A percentile compares a stretch with the other conserved stretches of the same genome.
These are phyloP conservation scores for Drosophila ustulata DNA, from an alignment of 2,888 invertebrate genomes.

Conservation along the genomic window DNA sequence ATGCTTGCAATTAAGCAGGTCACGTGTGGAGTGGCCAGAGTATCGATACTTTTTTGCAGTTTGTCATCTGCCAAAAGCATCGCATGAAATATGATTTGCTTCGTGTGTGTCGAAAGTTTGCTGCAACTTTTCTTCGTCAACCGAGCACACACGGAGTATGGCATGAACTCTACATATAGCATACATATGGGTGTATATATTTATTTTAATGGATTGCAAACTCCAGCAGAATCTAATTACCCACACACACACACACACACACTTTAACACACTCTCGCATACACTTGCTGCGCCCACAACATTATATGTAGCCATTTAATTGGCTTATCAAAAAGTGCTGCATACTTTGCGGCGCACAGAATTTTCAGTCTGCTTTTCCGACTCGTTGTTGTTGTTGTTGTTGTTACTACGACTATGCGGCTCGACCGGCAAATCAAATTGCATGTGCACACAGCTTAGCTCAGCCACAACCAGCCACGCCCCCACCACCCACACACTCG, in stretches of 20 bases:
- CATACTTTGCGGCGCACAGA: conserved; percentile 51
- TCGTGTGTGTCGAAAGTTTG: conserved; percentile 1
- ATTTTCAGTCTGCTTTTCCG: conserved; percentile 23
- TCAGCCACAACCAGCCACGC: conserved; percentile 43
- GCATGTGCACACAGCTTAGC: conserved; percentile 60
- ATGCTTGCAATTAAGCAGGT: too few relatives aligned
- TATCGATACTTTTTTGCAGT: conserved; percentile 8
- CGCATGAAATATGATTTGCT: conserved; percentile 5
- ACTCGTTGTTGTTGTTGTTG: not conserved
- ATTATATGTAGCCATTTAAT: conserved; percentile 37
- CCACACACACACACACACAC: not conserved
- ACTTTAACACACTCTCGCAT: not conserved
- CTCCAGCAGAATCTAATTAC: conserved; percentile 22
- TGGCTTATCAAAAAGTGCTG: conserved; percentile 59
- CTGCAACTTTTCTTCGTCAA: conserved; percentile 13
- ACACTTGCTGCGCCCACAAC: not conserved
- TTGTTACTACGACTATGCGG: conserved; percentile 8
- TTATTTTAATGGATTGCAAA: conserved; percentile 23
- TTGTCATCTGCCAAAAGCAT: conserved; percentile 9
- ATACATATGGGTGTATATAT: not conserved
- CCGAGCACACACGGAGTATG: too few relatives aligned
- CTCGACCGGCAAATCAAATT: conserved; percentile 50
- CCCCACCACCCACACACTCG: conserved; percentile 2
- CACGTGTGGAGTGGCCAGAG: not conserved
- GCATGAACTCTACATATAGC: too few relatives aligned